phyloP scores from a whole-genome alignment of 2,888 invertebrate species.

The Papilio demoleus region DNA sequence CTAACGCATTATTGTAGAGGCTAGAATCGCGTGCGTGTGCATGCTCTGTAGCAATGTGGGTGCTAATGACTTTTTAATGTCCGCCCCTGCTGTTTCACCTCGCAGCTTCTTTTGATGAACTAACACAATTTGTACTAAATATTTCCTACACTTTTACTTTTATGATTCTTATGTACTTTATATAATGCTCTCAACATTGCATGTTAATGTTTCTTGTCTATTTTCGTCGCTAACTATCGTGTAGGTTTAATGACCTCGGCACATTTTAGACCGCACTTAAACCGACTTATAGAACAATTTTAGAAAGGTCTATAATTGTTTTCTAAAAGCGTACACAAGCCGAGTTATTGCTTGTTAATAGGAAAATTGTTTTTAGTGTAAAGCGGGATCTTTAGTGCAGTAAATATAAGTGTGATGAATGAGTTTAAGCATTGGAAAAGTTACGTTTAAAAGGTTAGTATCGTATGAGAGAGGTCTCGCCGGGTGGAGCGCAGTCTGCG shows the following conservation, averaged over 20 bases:
- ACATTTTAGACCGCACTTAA: not conserved
- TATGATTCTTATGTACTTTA: not conserved
- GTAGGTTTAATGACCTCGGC: not conserved
- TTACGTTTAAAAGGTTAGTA: not conserved
- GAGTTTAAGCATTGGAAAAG: not conserved
- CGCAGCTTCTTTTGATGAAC: conserved; percentile 22
- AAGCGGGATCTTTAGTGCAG: not conserved
- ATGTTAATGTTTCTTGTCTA: not conserved
- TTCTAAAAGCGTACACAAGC: not conserved
- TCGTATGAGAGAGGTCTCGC: not conserved
- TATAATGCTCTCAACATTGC: not conserved
- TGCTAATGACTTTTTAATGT: conserved; percentile 38
- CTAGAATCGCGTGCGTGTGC: conserved; percentile 2
- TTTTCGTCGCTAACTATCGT: not conserved
- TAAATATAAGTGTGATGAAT: not conserved
- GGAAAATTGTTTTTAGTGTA: not conserved
- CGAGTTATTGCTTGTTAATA: not conserved
- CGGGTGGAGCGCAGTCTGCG: not conserved
- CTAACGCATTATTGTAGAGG: not conserved
- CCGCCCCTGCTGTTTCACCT: conserved; percentile 13
- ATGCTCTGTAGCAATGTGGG: conserved; percentile 10
- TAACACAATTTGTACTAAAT: conserved; percentile 13
- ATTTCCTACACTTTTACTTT: not conserved
- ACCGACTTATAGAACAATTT: not conserved
- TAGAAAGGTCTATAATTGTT: not conserved